phyloP scores from a whole-genome alignment of 2,797 vertebrate genomes.

The Lates japonicus region DNA sequence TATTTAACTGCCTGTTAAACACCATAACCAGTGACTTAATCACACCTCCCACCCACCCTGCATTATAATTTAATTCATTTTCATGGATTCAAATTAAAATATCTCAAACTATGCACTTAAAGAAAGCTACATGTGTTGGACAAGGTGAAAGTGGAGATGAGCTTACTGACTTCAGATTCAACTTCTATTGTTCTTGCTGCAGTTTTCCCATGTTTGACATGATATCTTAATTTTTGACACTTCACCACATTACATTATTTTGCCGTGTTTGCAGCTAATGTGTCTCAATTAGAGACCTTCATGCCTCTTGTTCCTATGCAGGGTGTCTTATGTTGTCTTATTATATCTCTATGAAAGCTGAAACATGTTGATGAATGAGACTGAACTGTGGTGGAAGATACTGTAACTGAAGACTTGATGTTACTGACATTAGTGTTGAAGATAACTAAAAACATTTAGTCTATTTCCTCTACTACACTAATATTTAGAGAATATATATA shows the following conservation, averaged over 20 bases:
- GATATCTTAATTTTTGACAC: neutral
- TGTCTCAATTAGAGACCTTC: neutral
- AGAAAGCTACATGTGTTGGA: neutral
- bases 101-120: neutral
- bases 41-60: too few species aligned
- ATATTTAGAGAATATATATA: too few species aligned
- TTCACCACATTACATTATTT: neutral
- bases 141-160: neutral
- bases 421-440: neutral
- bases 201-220: neutral
- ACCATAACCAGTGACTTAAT: too few species aligned
- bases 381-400: too few species aligned
- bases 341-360: neutral
- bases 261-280: neutral
- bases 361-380: too few species aligned
- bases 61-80: neutral
- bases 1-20: too few species aligned
- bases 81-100: neutral
- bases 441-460: neutral
- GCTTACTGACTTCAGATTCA: too few species aligned
- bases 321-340: rapidly evolving
- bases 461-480: too few species aligned
- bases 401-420: too few species aligned
- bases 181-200: too few species aligned
- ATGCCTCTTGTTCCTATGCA: neutral